A percentile compares a stretch with the other conserved stretches of the same genome.
Conservation (phyloP, 2,113 vertebrate species). For the Otolemur garnettii region DNA sequence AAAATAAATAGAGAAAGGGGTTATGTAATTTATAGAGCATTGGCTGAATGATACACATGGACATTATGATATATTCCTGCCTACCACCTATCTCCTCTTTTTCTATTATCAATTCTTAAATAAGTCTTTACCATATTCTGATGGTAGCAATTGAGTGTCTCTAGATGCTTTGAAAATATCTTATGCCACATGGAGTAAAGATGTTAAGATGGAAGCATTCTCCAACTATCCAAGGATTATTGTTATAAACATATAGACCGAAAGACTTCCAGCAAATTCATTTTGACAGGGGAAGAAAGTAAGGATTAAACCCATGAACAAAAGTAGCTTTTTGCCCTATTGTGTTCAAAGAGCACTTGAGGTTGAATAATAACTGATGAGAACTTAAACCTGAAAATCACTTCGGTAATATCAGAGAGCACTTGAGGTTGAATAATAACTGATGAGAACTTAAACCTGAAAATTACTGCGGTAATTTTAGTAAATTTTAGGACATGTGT, state of each 20-base stretch:
- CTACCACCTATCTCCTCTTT: neutral
- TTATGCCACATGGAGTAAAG: neutral
- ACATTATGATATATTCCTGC: neutral
- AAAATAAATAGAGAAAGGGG: no score
- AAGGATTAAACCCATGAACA: conserved; percentile 44
- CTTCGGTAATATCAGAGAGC: conserved; percentile 15
- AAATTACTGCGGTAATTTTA: neutral
- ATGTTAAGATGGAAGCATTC: neutral
- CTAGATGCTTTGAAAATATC: neutral
- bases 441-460: conserved; percentile 45
- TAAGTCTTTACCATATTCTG: neutral
- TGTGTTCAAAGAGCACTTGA: conserved; percentile 49
- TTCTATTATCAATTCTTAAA: conserved; percentile 8
- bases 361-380: conserved; percentile 56
- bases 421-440: conserved; percentile 59
- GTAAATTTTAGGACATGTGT: neutral
- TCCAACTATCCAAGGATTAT: conserved; percentile 18
- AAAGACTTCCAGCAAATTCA: conserved; percentile 27
- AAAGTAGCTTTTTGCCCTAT: conserved; percentile 34
- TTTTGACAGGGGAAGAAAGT: conserved; percentile 12
- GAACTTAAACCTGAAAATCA: conserved; percentile 39
- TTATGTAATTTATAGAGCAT: neutral
- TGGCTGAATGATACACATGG: neutral
- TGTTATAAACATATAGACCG: neutral
- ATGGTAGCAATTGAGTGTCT: neutral